Base-by-base conservation (phyloP, 1,140 invertebrate species). In the Diachasma alloeum region DNA sequence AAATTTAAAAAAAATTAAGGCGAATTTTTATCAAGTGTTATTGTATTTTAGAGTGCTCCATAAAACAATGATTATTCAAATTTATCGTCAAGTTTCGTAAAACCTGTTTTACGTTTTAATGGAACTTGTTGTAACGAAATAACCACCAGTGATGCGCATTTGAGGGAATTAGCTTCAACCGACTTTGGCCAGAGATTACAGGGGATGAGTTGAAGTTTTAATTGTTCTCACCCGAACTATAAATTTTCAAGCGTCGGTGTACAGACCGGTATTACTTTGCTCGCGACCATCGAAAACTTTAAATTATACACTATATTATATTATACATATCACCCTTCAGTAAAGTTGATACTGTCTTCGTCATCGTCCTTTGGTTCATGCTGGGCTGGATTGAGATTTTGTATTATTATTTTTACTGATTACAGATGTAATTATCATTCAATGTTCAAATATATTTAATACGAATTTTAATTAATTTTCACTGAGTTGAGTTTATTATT, bases 111-210 rank as follows among this genome's bases (percentile, higher is more conserved):
- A 8, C 11, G 9, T 53, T 53, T 53, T 53, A 53, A 53, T 53
- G 48, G 15, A 53, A 53, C n/a, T 53, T 5, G n/a, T 11, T 19
- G 48, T 26, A 63, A 63, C 19, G 19, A 26, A 63, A 63, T 63
- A 26, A 31, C 22, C 13, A 31, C 59, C 24, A 26, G 59, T 63
- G n/a, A 53, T 53, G 59, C 24, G 24, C 59, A 63, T 63, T 63
- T 63, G 9, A 63, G 59, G 59, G 59, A 44, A 67, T 74, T 67
- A 67, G 72, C 8, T 42, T n/a, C 10, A 67, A 66, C 59, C 59
- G 59, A 46, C 59, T 74, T 74, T 67, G 56, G 63, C 10, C 15
- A 39, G 53, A 31, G 68, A 22, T 59, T 76, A 24, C 37, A 48
- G 42, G 37, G 59, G 59, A 26, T 31, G 59, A 63, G 24, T 63